Evolutionary conservation across 2,113 vertebrate genomes (phyloP).

Genomic region (Dermatemys mawii): DNA sequence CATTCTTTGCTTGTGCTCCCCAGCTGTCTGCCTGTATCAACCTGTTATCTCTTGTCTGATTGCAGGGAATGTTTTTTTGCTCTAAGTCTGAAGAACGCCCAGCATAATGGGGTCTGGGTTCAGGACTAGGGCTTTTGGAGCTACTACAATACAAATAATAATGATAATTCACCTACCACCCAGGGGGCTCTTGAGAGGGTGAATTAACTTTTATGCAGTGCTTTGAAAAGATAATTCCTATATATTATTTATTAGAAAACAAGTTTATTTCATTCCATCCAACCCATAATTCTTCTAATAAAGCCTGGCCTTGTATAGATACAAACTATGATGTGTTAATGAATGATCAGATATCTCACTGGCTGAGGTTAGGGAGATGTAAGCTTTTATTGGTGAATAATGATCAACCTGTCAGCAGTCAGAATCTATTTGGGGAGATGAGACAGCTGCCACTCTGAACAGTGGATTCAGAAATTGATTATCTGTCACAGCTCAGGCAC

Average conservation of each 20-base stretch:
- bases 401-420: background rate
- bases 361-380: background rate
- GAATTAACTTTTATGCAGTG: background rate
- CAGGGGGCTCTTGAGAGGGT: background rate
- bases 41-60: background rate
- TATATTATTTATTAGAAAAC: background rate
- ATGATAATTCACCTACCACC: background rate
- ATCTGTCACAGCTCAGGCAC: background rate
- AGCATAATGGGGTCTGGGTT: background rate
- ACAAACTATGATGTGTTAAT: background rate
- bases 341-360: background rate
- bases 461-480: background rate
- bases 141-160: background rate
- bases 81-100: accelerated
- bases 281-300: background rate
- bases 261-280: background rate
- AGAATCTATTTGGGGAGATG: background rate
- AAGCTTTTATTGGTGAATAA: background rate
- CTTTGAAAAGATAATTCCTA: background rate
- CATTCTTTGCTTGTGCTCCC: background rate
- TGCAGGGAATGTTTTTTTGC: background rate
- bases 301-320: background rate
- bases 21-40: background rate
- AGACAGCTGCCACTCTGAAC: background rate
- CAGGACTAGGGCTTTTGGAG: background rate